Evolutionary conservation across 2,797 vertebrate genomes (phyloP).

Genomic region (Dermochelys coriacea): DNA sequence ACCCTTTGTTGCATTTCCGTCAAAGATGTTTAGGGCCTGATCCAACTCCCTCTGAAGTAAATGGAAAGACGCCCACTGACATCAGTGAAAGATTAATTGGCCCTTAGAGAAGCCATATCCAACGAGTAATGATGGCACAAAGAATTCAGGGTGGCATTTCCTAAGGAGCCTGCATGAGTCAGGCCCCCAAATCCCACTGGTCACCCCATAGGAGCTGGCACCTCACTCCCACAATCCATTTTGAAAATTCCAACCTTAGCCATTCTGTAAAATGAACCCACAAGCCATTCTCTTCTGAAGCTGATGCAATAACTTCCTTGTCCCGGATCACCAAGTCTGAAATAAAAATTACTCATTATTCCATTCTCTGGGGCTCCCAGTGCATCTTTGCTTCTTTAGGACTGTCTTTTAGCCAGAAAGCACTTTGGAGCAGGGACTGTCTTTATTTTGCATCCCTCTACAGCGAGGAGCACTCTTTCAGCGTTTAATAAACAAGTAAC

Average conservation of each 20-base stretch:
- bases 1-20: not conserved
- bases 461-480: not conserved
- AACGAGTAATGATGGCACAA: not conserved
- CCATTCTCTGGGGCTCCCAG: not conserved
- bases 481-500: not conserved
- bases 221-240: not conserved
- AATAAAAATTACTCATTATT: not conserved
- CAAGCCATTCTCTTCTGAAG: not conserved
- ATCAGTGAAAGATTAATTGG: not conserved
- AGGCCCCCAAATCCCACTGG: not conserved
- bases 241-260: not conserved
- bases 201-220: not conserved
- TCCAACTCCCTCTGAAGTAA: not conserved
- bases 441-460: constrained; percentile 10
- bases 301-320: not conserved
- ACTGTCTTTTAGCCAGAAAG: not conserved
- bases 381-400: not conserved
- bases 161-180: not conserved
- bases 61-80: not conserved
- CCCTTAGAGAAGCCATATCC: not conserved
- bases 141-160: not conserved
- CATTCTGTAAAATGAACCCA: not conserved
- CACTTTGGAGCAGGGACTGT: not conserved
- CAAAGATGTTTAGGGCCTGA: not conserved
- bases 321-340: not conserved